A percentile compares a stretch with the other conserved stretches of the same genome.
Conservation (phyloP, 2,888 invertebrate species). For the Biston stratarius region DNA sequence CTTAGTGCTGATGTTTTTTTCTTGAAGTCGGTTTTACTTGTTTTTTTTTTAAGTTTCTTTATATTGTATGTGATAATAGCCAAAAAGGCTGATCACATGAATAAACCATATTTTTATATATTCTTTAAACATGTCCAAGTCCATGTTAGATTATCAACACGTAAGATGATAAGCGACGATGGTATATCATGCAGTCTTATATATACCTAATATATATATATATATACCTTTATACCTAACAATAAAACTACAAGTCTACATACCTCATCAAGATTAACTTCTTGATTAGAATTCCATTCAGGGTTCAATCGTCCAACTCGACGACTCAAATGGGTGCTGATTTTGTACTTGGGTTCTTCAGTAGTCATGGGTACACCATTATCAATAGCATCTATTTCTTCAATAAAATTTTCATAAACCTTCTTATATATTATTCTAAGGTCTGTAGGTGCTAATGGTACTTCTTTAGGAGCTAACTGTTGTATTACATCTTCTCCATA, state of each 20-base stretch:
- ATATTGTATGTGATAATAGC: no score
- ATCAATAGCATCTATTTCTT: constrained; percentile 98
- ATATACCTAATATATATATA: no score
- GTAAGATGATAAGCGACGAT: no score
- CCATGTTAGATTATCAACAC: no score
- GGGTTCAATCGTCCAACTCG: constrained; percentile 94
- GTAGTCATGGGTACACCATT: constrained; percentile 96
- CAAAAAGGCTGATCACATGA: no score
- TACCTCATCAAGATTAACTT: constrained; percentile 78
- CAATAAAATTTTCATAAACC: constrained; percentile 95
- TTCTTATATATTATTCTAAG: constrained; percentile 87
- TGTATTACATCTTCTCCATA: constrained; percentile 94
- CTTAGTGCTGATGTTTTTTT: no score
- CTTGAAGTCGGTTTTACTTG: no score
- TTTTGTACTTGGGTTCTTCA: constrained; percentile 90
- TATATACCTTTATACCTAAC: no score
- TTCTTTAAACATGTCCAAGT: no score
- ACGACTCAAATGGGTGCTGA: constrained; percentile 92
- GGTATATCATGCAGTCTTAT: no score
- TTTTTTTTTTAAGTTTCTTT: no score
- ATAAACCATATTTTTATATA: no score
- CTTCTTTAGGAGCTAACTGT: constrained; percentile 78
- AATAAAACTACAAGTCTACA: neutral
- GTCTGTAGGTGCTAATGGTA: constrained; percentile 75
- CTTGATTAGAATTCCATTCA: constrained; percentile 90